Percentiles rank a stretch among this genome's conserved stretches.
phyloP scores from a whole-genome alignment of 2,888 invertebrate species.

The Drosophila suboccidentalis region DNA sequence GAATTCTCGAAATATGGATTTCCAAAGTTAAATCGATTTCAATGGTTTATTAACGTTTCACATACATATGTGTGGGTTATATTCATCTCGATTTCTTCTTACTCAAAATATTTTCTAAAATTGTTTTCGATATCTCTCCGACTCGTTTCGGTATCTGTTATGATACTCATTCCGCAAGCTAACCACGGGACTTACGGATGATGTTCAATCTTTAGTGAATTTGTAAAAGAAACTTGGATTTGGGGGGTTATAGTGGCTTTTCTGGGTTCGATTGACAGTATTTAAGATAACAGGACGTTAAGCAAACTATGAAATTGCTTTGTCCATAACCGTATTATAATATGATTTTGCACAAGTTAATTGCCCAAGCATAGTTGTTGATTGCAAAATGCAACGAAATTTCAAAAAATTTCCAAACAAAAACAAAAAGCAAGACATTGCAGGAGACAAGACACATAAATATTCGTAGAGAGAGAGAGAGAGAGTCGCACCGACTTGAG shows the following conservation, averaged over 20 bases:
- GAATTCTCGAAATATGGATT: too few species aligned
- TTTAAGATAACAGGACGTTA: background rate
- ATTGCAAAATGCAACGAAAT: slow-evolving; percentile 28
- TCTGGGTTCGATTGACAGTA: background rate
- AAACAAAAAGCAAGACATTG: background rate
- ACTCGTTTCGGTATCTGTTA: too few species aligned
- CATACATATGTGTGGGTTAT: too few species aligned
- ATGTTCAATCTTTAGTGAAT: too few species aligned
- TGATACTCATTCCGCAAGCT: too few species aligned
- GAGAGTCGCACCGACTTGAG: slow-evolving; percentile 15
- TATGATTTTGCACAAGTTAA: slow-evolving; percentile 14
- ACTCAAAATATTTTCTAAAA: too few species aligned
- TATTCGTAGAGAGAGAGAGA: slow-evolving; percentile 4
- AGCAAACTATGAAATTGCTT: background rate
- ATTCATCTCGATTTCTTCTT: too few species aligned
- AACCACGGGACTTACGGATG: too few species aligned
- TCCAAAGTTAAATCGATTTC: too few species aligned
- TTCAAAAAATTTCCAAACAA: slow-evolving; percentile 13
- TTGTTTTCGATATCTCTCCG: too few species aligned
- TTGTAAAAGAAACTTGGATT: too few species aligned
- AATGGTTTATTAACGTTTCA: too few species aligned
- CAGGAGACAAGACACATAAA: slow-evolving; percentile 21
- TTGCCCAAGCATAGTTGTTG: slow-evolving; percentile 22
- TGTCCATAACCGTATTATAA: background rate
- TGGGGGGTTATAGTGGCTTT: background rate